Evolutionary conservation across 2,888 invertebrate species (phyloP), one percentile per base, ranked within the genome.

Genomic region (Philonicus albiceps): DNA sequence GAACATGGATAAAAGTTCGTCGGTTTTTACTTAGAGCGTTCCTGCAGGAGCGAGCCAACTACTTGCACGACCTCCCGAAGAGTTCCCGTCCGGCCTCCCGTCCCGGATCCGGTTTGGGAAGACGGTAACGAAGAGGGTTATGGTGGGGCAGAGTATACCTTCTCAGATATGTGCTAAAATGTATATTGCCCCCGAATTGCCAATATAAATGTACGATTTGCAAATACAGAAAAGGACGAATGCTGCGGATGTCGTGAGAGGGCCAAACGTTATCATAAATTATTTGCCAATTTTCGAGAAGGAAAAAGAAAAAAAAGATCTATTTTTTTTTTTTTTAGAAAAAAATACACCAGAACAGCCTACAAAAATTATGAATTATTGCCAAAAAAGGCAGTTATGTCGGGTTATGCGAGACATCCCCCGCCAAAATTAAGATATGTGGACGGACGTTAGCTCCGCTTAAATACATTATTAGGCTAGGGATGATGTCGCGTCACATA

Each of bases 1-100:
- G 76, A 87, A 85, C 72, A 72, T 85, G 85, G 80, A 87, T 87
- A 85, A 87, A 78, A 74, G 84, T 83, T 81, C 86, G 64, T 43
- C 49, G 64, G 64, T 84, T 84, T 84, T 84, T 84, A 84, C 73
- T 73, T 84, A 73, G 73, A 83, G 53, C 34, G 30, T 37, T 83
- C 37, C 64, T 64, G 37, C n/a, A 64, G 49, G 78, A 78, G 27
- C 64, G 22, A 11, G 64, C 64, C 64, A 64, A 64, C 64, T 64
- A 64, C 64, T 64, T 64, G 7, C 64, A 64, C 64, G 27, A 64
- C 64, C 64, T 64, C 22, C 22, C 30, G 8, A 2, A 8, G 37
- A 37, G 30, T 34, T 11, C 74, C 30, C 8, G 30, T 55, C 27
- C 19, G 27, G n/a, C n/a, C n/a, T n/a, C n/a, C n/a, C n/a, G n/a